phyloP scores from a whole-genome alignment of 2,888 invertebrate genomes.

The Parnassius smintheus region DNA sequence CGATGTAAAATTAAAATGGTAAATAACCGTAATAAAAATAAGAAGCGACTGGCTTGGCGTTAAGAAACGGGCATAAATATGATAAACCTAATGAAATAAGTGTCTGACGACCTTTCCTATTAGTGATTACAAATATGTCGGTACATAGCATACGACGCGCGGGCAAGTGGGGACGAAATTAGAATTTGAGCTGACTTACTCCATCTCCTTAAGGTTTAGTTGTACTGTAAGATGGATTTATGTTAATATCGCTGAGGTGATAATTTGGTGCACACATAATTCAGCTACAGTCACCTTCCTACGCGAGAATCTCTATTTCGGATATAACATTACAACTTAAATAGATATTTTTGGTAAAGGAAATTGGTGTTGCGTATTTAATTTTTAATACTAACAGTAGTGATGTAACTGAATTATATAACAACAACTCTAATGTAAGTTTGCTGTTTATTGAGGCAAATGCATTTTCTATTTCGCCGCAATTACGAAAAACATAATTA shows the following conservation, averaged over 20 bases:
- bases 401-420: constrained; percentile 10
- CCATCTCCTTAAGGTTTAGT: constrained; percentile 11
- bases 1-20: too few relatives aligned
- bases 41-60: too few relatives aligned
- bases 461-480: background rate
- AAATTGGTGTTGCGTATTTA: constrained; percentile 7
- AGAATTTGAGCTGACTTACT: too few relatives aligned
- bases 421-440: constrained; percentile 7
- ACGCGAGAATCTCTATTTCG: constrained; percentile 10
- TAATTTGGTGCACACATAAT: constrained; percentile 24
- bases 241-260: constrained; percentile 22
- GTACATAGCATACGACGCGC: too few relatives aligned
- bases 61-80: too few relatives aligned
- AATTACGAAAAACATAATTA: too few relatives aligned
- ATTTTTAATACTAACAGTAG: constrained; percentile 4
- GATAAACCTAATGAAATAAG: too few relatives aligned
- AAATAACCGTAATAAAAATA: too few relatives aligned
- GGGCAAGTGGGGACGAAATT: too few relatives aligned
- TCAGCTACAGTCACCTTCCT: constrained; percentile 12
- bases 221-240: constrained; percentile 20
- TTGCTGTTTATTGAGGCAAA: background rate
- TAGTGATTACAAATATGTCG: too few relatives aligned
- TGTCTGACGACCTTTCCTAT: too few relatives aligned
- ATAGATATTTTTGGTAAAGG: constrained; percentile 13
- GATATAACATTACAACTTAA: constrained; percentile 6